phyloP scores from a whole-genome alignment of 2,797 vertebrate species.

The Mus caroli region DNA sequence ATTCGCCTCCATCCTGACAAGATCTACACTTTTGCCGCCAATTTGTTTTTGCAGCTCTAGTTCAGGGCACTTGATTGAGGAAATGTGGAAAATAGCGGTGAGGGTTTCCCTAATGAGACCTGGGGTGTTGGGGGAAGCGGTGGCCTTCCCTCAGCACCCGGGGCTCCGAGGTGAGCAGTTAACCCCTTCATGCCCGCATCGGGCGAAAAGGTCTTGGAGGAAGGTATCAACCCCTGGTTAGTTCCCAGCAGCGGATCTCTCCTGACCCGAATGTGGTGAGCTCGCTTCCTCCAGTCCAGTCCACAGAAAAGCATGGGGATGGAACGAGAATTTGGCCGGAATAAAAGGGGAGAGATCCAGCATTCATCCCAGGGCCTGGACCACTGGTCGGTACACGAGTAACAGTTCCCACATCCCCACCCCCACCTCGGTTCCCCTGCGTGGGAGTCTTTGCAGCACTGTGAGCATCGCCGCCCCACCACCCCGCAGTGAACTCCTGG shows the following conservation, averaged over 20 bases:
- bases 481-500: not conserved
- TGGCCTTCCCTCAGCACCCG: constrained; percentile 79
- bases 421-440: not conserved
- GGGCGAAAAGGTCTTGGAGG: not conserved
- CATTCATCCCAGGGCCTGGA: not conserved
- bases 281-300: not conserved
- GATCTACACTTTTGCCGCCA: constrained; percentile 88
- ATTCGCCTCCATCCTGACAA: constrained; percentile 87
- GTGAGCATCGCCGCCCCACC: too few species aligned
- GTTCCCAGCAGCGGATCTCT: not conserved
- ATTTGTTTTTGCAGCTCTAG: constrained; percentile 91
- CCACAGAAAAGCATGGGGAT: not conserved
- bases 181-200: constrained; percentile 85
- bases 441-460: not conserved
- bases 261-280: not conserved
- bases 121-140: constrained; percentile 85
- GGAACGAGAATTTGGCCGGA: not conserved
- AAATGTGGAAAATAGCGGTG: constrained; percentile 91
- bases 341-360: not conserved
- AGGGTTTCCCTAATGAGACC: constrained; percentile 92
- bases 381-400: fast-evolving
- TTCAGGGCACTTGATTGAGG: constrained; percentile 92
- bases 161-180: constrained; percentile 81
- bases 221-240: not conserved
- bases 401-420: not conserved